Evolutionary conservation across 2,113 vertebrate species (phyloP).

Genomic region (Chrysochloris asiatica): DNA sequence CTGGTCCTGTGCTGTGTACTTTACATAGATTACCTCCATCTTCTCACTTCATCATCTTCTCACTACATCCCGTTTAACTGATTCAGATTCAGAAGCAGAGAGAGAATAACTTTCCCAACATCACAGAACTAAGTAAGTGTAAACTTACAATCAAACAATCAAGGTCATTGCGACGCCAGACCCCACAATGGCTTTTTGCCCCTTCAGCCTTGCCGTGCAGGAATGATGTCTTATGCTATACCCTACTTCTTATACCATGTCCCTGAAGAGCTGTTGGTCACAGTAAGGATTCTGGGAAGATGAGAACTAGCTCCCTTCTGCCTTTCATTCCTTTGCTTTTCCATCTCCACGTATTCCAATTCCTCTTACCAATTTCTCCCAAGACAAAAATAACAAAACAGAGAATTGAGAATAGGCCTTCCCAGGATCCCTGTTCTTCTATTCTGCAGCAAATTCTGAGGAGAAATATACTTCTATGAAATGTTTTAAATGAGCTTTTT

Average conservation of each 20-base stretch:
- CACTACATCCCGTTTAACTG: not conserved
- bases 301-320: not conserved
- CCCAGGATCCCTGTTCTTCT: not conserved
- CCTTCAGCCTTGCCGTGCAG: too few relatives aligned
- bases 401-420: not conserved
- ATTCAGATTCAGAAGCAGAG: conserved; percentile 1
- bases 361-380: not conserved
- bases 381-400: not conserved
- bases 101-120: not conserved
- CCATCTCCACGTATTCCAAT: not conserved
- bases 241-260: not conserved
- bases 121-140: not conserved
- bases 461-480: not conserved
- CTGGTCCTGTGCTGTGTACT: not conserved
- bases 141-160: not conserved
- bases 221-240: too few relatives aligned
- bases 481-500: not conserved
- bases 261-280: not conserved
- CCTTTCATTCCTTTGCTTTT: not conserved
- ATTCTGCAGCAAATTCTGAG: not conserved
- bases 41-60: not conserved
- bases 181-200: fast-evolving
- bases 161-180: not conserved
- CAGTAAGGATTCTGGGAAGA: not conserved
- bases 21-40: not conserved